Evolutionary conservation across 1,140 invertebrate species (phyloP).

Genomic region (Sycophila sp.): DNA sequence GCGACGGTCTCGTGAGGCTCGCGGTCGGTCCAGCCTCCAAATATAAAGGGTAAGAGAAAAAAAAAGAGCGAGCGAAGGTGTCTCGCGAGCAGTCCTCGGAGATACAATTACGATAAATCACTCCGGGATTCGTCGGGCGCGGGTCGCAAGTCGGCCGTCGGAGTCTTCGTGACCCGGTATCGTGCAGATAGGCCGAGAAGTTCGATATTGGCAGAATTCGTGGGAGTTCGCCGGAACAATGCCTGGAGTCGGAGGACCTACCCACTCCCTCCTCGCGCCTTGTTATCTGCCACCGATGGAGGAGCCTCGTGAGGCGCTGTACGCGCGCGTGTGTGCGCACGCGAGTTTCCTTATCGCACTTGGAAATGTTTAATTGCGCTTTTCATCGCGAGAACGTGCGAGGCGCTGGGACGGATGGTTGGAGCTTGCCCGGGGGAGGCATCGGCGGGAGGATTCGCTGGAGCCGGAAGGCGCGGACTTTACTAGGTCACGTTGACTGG

Average conservation of each 20-base stretch:
- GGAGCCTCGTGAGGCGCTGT: background rate
- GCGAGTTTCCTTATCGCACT: slow-evolving; percentile 31
- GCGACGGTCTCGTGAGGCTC: too few relatives aligned
- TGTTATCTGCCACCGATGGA: slow-evolving; percentile 23
- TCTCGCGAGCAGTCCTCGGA: slow-evolving; percentile 40
- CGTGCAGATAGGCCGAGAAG: slow-evolving; percentile 21
- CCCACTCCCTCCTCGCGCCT: background rate
- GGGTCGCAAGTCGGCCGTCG: too few relatives aligned
- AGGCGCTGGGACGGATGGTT: background rate
- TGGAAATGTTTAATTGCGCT: slow-evolving; percentile 38
- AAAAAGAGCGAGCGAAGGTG: slow-evolving; percentile 27
- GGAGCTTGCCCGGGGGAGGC: too few relatives aligned
- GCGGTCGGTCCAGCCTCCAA: too few relatives aligned
- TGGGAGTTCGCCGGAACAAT: slow-evolving; percentile 16
- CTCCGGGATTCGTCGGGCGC: background rate
- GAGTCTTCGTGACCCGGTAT: slow-evolving; percentile 53
- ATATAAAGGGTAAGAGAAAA: slow-evolving; percentile 37
- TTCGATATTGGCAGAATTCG: slow-evolving; percentile 51
- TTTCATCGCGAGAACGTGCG: slow-evolving; percentile 13
- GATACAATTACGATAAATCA: slow-evolving; percentile 51
- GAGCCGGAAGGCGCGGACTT: too few relatives aligned
- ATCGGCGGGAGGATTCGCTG: too few relatives aligned
- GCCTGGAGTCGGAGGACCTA: too few relatives aligned
- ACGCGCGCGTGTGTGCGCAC: background rate
- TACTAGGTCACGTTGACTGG: too few relatives aligned